Percentiles rank a stretch among this genome's conserved stretches.
These are phyloP conservation scores for Mustela erminea DNA, from an alignment of 2,797 vertebrate genomes.

Conservation along the genomic window DNA sequence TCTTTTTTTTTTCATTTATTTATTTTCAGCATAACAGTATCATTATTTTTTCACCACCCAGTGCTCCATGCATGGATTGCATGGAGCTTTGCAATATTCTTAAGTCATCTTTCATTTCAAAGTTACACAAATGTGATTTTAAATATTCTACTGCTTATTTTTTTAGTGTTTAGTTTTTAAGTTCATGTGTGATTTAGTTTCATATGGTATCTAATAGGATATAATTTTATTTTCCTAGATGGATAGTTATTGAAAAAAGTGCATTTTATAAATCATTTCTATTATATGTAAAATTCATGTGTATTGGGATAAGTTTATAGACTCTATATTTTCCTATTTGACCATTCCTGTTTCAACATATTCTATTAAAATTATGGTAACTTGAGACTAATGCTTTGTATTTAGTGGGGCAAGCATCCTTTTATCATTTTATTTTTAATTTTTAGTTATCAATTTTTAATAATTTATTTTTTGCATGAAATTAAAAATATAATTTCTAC, in stretches of 20 bases:
- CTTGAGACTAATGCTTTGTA: background rate
- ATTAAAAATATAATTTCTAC: background rate
- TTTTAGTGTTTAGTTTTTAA: background rate
- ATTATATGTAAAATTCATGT: background rate
- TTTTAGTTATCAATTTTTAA: constrained; percentile 1
- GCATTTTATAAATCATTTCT: background rate
- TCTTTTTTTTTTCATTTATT: too few relatives aligned
- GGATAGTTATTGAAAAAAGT: background rate
- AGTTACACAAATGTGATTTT: background rate
- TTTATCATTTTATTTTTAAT: constrained; percentile 5
- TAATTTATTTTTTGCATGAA: background rate
- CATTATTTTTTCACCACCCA: too few relatives aligned
- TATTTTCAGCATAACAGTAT: too few relatives aligned
- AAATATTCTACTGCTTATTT: background rate
- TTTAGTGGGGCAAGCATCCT: background rate
- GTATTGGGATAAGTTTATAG: background rate
- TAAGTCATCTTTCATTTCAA: background rate
- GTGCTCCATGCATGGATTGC: too few relatives aligned
- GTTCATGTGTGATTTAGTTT: constrained; percentile 27
- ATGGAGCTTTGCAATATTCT: background rate
- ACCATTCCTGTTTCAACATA: background rate
- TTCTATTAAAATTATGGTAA: background rate
- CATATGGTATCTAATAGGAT: background rate
- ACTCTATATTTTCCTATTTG: background rate
- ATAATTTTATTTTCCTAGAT: background rate